Conservation (phyloP, 2,113 vertebrate species). For the Mastomys coucha region DNA sequence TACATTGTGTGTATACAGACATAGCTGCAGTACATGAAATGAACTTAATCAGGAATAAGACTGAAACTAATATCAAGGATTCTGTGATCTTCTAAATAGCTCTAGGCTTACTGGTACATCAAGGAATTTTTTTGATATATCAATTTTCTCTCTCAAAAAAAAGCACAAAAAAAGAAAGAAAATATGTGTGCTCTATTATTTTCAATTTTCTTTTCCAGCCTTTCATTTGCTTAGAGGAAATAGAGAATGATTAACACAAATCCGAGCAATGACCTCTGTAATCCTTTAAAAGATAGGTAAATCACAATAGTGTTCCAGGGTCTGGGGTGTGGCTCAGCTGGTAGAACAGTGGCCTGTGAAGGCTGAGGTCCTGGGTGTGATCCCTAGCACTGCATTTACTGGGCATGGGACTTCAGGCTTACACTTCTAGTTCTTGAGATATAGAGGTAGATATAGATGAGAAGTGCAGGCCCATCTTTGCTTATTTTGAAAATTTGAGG, state of each 20-base stretch:
- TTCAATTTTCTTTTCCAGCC: not conserved
- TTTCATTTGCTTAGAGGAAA: not conserved
- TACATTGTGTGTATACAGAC: not conserved
- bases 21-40: not conserved
- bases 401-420: not conserved
- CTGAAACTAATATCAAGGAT: not conserved
- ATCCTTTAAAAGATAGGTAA: not conserved
- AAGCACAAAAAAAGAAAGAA: not conserved
- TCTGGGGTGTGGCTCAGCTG: not conserved
- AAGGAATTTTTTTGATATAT: not conserved
- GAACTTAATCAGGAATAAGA: slow-evolving; percentile 29
- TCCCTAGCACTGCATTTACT: no score
- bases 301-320: not conserved
- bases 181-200: not conserved
- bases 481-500: not conserved
- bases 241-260: not conserved
- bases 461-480: not conserved
- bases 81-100: not conserved
- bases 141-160: not conserved
- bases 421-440: not conserved
- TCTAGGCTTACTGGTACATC: not conserved
- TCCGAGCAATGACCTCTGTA: not conserved
- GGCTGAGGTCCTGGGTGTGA: not conserved
- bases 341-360: not conserved
- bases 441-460: no score